Base-by-base conservation (phyloP, 2,797 vertebrate species). In the Leptodactylus fallax region DNA sequence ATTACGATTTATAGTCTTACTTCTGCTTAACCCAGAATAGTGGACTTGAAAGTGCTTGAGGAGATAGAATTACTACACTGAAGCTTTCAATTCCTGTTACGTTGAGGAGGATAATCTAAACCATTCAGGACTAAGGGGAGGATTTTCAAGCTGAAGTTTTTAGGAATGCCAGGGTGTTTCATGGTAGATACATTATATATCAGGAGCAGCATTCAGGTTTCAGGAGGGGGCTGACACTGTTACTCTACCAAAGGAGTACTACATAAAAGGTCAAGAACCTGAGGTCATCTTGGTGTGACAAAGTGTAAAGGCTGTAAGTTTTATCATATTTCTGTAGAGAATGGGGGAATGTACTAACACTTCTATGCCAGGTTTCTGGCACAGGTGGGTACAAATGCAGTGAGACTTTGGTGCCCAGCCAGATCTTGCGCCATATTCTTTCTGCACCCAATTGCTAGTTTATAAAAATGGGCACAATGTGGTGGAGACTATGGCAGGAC, bases 81-180 rank as follows among this genome's bases (percentile, higher is more conserved):
- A 56, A 78, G 83, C 71, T 85, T 84, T 76, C 83, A 85, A 85
- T 51, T 78, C 58, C 83, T 27, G 72, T 77, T 85, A 85, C 83
- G 53, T 85, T 78, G 72, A 85, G 51, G 56, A 63, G 83, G 58
- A 85, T 85, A 85, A 85, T 85, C 65, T 77, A 85, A 85, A 85
- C 56, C 83, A 77, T 78, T 85, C 76, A 76, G 21, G 10, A 63
- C 51, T 61, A 61, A 13, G 77, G n/a, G 55, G 71, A 49, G 58
- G 36, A 55, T 71, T 60, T 65, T 63, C 9, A 13, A 85, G 72
- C n/a, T n/a, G 79, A 47, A 58, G 69, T 74, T 84, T 23, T 85
- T 14, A 51, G 72, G 72, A 85, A 85, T 85, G 56, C 63, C 45
- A 60, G 25, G 17, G 51, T 36, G 51, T 72, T 45, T 83, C 16